A percentile compares a stretch with the other conserved stretches of the same genome.
Evolutionary conservation across 2,888 invertebrate genomes (phyloP).

Genomic region (Arctia plantaginis): DNA sequence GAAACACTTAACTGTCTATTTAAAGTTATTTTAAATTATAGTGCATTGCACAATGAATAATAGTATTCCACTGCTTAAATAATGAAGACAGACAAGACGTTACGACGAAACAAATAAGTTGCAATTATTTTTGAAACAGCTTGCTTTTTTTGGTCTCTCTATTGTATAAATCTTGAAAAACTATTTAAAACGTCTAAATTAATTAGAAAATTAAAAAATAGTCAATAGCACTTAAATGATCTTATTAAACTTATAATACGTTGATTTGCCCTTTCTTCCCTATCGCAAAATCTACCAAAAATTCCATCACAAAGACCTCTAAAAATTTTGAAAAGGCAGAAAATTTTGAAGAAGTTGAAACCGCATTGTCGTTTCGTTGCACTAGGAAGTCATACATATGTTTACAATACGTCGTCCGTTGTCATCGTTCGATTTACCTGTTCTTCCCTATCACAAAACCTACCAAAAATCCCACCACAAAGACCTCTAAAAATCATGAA

Average conservation of each 20-base stretch:
- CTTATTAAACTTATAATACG: background rate
- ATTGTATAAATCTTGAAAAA: background rate
- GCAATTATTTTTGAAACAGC: background rate
- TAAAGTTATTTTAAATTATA: background rate
- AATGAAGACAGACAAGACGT: background rate
- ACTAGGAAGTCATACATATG: background rate
- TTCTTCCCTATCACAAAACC: background rate
- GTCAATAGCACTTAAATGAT: too few species aligned
- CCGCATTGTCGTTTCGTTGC: background rate
- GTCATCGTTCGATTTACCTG: background rate
- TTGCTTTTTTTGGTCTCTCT: background rate
- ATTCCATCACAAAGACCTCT: too few species aligned
- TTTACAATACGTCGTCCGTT: background rate
- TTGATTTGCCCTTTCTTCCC: background rate
- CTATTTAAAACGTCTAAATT: background rate
- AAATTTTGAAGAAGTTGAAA: background rate
- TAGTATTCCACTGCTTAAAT: background rate
- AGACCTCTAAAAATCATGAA: too few species aligned
- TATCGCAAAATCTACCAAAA: background rate
- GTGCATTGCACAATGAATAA: background rate
- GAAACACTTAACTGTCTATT: background rate
- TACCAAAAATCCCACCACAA: too few species aligned
- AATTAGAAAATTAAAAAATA: background rate
- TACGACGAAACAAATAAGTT: background rate
- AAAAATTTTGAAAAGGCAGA: too few species aligned